phyloP scores from a whole-genome alignment of 2,113 vertebrate species.

The Micronycteris hirsuta region DNA sequence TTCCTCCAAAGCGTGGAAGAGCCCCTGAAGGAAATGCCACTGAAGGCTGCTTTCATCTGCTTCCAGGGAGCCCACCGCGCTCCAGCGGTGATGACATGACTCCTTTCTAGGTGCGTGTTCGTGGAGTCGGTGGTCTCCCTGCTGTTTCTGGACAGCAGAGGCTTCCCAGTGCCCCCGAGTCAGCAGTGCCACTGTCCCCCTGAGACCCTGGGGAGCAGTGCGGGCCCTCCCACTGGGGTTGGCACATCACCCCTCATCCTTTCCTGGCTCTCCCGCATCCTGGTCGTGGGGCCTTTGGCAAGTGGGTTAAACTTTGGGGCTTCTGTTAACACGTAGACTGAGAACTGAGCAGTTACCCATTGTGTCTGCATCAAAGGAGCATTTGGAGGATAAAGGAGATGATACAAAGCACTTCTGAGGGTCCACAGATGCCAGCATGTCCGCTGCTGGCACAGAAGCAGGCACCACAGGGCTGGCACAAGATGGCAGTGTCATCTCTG shows the following conservation, averaged over 20 bases:
- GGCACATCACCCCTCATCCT: neutral
- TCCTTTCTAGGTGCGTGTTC: neutral
- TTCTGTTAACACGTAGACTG: neutral
- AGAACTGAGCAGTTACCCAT: neutral
- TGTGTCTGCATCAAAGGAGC: neutral
- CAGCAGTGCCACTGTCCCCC: neutral
- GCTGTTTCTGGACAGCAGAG: neutral
- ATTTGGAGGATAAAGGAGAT: neutral
- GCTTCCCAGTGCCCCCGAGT: neutral
- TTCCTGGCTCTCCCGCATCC: neutral
- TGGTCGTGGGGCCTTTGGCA: neutral
- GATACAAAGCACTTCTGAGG: rapidly evolving
- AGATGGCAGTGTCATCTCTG: no score
- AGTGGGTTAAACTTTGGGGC: neutral
- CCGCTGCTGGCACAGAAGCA: neutral
- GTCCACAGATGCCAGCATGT: rapidly evolving
- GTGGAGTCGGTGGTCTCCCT: neutral
- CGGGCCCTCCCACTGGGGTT: no score
- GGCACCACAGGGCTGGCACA: neutral
- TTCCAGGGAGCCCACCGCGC: neutral
- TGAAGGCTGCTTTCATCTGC: neutral
- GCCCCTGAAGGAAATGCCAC: neutral
- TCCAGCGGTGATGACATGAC: rapidly evolving
- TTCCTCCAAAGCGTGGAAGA: neutral
- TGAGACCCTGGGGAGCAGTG: rapidly evolving